These are phyloP conservation scores for Amiota mariae DNA, from an alignment of 2,888 invertebrate genomes.

Conservation along the genomic window DNA sequence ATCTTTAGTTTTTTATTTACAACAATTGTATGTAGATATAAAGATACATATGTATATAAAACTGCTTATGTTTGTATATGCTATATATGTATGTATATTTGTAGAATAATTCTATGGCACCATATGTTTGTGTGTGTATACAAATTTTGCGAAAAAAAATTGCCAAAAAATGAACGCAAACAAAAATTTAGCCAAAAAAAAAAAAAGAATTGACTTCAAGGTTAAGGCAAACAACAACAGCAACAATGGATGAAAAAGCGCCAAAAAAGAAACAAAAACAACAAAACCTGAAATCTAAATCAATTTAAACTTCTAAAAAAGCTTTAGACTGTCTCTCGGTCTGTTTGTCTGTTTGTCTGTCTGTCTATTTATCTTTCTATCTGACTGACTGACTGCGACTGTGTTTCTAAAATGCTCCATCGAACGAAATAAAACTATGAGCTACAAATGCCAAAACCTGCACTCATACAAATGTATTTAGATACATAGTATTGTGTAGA, in stretches of 20 bases:
- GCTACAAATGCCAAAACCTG: neutral
- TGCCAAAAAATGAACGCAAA: slow-evolving; percentile 8
- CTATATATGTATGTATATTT: slow-evolving; percentile 9
- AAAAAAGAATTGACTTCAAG: slow-evolving; percentile 54
- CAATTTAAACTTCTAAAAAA: slow-evolving; percentile 51
- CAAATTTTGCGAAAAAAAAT: slow-evolving; percentile 25
- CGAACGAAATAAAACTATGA: slow-evolving; percentile 20
- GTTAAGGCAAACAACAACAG: slow-evolving; percentile 51
- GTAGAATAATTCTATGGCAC: neutral
- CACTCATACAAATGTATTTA: slow-evolving; percentile 9
- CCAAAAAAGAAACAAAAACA: slow-evolving; percentile 54
- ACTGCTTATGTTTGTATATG: neutral
- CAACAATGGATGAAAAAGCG: slow-evolving; percentile 49
- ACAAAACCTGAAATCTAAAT: slow-evolving; percentile 62
- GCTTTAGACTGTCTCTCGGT: slow-evolving; percentile 36
- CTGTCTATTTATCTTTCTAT: too few species aligned
- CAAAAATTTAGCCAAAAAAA: neutral
- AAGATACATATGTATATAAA: neutral
- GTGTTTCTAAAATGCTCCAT: slow-evolving; percentile 7
- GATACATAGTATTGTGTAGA: slow-evolving; percentile 37
- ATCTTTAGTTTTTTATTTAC: slow-evolving; percentile 23
- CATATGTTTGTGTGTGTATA: slow-evolving; percentile 37
- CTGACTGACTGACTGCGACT: neutral
- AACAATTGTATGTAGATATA: slow-evolving; percentile 12
- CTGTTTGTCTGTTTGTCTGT: neutral